phyloP scores from a whole-genome alignment of 2,797 vertebrate species.

The Anguilla anguilla region DNA sequence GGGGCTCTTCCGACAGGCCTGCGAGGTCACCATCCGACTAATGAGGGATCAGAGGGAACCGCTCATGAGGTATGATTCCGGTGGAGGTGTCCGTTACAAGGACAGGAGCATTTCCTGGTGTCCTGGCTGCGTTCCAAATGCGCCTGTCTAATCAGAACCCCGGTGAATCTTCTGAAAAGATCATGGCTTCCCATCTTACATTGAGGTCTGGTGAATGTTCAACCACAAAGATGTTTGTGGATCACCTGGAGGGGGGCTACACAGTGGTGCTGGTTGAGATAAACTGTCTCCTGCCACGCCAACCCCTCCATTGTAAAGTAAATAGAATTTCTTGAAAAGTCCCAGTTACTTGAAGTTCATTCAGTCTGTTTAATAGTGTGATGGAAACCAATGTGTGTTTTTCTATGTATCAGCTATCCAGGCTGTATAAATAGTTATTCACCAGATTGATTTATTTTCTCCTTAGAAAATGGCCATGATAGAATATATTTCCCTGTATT shows the following conservation, averaged over 20 bases:
- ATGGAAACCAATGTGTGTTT: not conserved
- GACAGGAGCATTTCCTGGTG: not conserved
- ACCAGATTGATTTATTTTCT: not conserved
- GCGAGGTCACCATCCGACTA: slow-evolving; percentile 92
- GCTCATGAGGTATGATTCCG: slow-evolving; percentile 84
- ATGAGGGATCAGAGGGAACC: slow-evolving; percentile 96
- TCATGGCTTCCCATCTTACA: not conserved
- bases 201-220: not conserved
- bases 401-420: not conserved
- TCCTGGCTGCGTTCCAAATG: not conserved
- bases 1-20: slow-evolving; percentile 95
- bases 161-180: not conserved
- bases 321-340: not conserved
- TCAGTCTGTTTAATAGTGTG: not conserved
- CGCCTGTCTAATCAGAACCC: not conserved
- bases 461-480: not conserved
- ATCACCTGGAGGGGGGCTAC: not conserved
- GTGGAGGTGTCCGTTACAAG: not conserved
- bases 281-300: not conserved
- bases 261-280: not conserved
- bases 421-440: not conserved
- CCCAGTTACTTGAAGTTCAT: not conserved
- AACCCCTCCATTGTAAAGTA: not conserved
- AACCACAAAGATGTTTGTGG: not conserved
- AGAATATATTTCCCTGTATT: not conserved